phyloP scores from a whole-genome alignment of 1,140 invertebrate species.

The Drepana arcuata region DNA sequence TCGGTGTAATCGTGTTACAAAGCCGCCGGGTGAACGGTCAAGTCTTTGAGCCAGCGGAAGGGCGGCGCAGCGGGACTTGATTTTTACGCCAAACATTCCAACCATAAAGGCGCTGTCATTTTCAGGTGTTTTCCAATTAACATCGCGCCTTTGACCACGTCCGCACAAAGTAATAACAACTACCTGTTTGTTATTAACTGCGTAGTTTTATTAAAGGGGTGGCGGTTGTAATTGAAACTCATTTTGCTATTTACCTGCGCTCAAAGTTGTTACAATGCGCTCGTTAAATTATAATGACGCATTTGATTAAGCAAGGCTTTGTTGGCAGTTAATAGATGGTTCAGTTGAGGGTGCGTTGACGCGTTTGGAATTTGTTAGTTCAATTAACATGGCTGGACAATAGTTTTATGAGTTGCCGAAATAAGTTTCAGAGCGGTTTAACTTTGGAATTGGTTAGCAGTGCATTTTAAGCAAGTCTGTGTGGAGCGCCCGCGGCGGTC shows the following conservation, averaged over 20 bases:
- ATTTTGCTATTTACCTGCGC: constrained; percentile 9
- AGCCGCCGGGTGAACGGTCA: constrained; percentile 54
- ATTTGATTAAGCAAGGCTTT: background rate
- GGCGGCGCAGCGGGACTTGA: constrained; percentile 34
- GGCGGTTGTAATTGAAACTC: constrained; percentile 32
- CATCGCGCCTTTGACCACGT: constrained; percentile 57
- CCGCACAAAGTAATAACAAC: constrained; percentile 39
- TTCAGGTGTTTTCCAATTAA: constrained; percentile 68
- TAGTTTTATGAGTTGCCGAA: constrained; percentile 65
- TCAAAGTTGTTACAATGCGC: constrained; percentile 1
- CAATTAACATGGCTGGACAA: constrained; percentile 32
- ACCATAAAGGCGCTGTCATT: constrained; percentile 63
- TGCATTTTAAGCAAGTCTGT: constrained; percentile 58
- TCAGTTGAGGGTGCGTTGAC: no score
- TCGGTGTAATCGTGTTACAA: constrained; percentile 68
- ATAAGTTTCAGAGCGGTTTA: constrained; percentile 59
- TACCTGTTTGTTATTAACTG: constrained; percentile 45
- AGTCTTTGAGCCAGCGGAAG: constrained; percentile 46
- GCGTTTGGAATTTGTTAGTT: constrained; percentile 18
- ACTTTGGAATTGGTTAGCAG: constrained; percentile 56
- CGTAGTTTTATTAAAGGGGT: constrained; percentile 43
- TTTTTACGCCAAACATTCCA: constrained; percentile 56
- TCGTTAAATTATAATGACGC: background rate
- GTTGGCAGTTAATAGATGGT: no score
- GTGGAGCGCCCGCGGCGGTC: constrained; percentile 43